Conservation (phyloP, 2,888 invertebrate species). For the Silvanus unidentatus region DNA sequence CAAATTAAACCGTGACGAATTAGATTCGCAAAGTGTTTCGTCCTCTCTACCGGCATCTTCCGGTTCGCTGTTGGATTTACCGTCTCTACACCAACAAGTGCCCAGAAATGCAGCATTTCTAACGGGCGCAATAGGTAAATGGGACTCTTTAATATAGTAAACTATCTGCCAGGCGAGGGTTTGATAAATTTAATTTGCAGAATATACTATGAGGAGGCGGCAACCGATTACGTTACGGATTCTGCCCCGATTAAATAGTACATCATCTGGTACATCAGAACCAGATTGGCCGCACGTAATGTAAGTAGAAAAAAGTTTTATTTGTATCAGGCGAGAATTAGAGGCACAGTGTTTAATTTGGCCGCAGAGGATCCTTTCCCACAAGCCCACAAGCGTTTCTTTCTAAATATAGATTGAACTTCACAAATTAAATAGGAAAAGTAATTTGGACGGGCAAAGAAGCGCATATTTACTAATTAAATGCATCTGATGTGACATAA, state of each 20-base stretch:
- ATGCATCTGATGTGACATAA: no score
- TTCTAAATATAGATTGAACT: no score
- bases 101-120: constrained; percentile 48
- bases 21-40: constrained; percentile 15
- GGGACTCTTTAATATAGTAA: constrained; percentile 2
- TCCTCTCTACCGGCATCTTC: constrained; percentile 21
- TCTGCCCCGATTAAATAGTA: constrained; percentile 48
- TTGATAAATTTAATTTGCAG: constrained; percentile 30
- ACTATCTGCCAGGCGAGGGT: no score
- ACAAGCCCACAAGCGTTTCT: no score
- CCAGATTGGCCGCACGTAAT: constrained; percentile 49
- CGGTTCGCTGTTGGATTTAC: constrained; percentile 31
- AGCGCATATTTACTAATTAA: no score
- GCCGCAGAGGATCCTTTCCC: no score
- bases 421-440: no score
- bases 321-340: no score
- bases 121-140: constrained; percentile 46
- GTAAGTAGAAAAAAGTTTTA: constrained; percentile 36
- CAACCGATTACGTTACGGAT: constrained; percentile 50
- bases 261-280: constrained; percentile 43
- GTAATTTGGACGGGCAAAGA: no score
- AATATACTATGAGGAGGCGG: constrained; percentile 47
- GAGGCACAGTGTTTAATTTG: no score
- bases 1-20: constrained; percentile 35
- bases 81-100: constrained; percentile 47